Evolutionary conservation across 2,797 vertebrate species (phyloP), one percentile per base, ranked within the genome.

Genomic region (Silurus lanzhouensis): DNA sequence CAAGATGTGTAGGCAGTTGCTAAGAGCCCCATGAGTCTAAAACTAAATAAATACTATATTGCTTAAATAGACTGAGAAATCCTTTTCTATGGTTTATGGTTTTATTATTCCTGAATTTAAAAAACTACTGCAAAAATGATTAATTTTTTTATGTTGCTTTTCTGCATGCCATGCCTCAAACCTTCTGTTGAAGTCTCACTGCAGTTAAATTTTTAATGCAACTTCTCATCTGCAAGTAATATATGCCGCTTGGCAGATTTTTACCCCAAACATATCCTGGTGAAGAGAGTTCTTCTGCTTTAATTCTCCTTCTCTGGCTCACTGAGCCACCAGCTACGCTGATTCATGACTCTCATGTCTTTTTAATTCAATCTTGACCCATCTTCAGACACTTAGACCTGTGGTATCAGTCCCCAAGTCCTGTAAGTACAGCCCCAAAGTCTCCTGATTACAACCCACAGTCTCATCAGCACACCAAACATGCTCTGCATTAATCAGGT

Each of bases 401-500:
- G 46, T 81, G 25, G 58, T 66, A 85, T 86, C 83, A 86, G 61
- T 25, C 12, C 13, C 17, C 9, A 71, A n/a, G 64, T 46, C 83
- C 76, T 71, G 44, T 79, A 74, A 80, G 12, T 52, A 83, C 6
- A 58, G 31, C 38, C 15, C 44, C 17, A 63, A 75, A 74, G 27
- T 52, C 76, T 87, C 89, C 91, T 90, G 86, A 90, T 87, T 88
- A 92, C 86, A 90, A 91, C 85, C 84, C 46, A 91, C 86, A 25
- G 72, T 92, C 89, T 27, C 82, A 89, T 92, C 92, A 92, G 91
- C 92, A 66, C 20, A 25, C 22, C 68, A 46, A 92, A 91, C 88
- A 86, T 92, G 88, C 87, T 89, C 91, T 91, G 89, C 93, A 93
- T 93, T 93, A 93, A 92, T 91, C 68, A 94, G 87, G 92, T 80